phyloP scores from a whole-genome alignment of 2,113 vertebrate genomes.

The Corydoras sp. region DNA sequence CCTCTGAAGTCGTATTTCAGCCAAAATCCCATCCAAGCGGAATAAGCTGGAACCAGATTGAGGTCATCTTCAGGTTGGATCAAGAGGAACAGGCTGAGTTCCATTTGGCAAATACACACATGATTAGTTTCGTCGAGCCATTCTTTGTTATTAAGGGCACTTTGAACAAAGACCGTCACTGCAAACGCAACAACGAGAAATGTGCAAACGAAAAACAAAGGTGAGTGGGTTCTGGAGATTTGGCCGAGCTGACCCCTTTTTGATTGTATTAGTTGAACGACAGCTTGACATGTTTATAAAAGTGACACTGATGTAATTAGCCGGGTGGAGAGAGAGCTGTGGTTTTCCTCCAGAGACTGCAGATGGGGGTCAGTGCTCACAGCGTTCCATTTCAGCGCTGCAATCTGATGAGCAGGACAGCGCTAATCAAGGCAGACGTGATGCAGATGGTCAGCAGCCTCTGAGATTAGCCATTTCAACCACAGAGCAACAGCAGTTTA shows the following conservation, averaged over 20 bases:
- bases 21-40: not conserved
- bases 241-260: not conserved
- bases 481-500: not conserved
- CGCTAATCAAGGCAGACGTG: slow-evolving; percentile 24
- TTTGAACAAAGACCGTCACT: not conserved
- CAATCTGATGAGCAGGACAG: slow-evolving; percentile 4
- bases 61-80: slow-evolving; percentile 13
- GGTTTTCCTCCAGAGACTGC: slow-evolving; percentile 16
- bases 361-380: not conserved
- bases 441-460: slow-evolving; percentile 27
- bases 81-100: slow-evolving; percentile 11
- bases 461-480: slow-evolving; percentile 18
- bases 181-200: slow-evolving; percentile 1
- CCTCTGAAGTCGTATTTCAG: slow-evolving; percentile 2
- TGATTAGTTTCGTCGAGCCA: not conserved
- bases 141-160: not conserved
- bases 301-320: not conserved
- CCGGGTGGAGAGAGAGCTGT: slow-evolving; percentile 4
- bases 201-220: slow-evolving; percentile 5
- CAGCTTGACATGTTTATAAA: slow-evolving; percentile 15
- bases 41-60: not conserved
- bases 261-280: slow-evolving; percentile 1
- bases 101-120: not conserved
- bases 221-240: not conserved
- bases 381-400: slow-evolving; percentile 2